Percentiles rank a stretch among this genome's conserved stretches.
Conservation (phyloP, 2,113 vertebrate species). For the Calcarius ornatus region DNA sequence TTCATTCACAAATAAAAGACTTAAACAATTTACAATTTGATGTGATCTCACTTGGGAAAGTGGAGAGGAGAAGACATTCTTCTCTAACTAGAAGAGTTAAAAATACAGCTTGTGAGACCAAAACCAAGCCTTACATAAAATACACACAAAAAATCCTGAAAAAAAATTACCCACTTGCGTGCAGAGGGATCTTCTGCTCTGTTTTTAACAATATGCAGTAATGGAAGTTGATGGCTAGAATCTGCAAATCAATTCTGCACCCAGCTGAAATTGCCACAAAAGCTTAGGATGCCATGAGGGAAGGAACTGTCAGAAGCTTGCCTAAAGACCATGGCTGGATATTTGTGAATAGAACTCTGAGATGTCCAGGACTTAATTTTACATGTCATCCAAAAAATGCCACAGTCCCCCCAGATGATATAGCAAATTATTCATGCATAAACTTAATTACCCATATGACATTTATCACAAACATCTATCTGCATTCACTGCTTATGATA, state of each 20-base stretch:
- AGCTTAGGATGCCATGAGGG: neutral
- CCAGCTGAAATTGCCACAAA: neutral
- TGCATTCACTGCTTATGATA: neutral
- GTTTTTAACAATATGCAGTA: neutral
- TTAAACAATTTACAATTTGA: too few species aligned
- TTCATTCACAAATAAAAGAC: too few species aligned
- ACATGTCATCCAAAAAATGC: constrained; percentile 26
- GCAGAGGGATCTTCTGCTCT: neutral
- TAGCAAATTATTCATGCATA: constrained; percentile 34
- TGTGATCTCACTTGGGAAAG: too few species aligned
- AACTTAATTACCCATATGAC: constrained; percentile 39
- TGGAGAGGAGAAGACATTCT: too few species aligned
- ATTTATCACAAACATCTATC: constrained; percentile 14
- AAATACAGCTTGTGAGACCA: too few species aligned
- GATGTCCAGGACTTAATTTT: constrained; percentile 8
- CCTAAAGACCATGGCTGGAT: neutral
- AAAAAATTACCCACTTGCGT: neutral
- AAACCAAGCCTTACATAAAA: neutral
- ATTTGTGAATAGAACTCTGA: neutral
- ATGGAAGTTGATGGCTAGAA: neutral
- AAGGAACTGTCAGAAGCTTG: neutral
- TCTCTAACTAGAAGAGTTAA: too few species aligned
- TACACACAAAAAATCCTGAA: neutral
- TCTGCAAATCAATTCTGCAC: neutral
- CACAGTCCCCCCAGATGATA: neutral